Base-by-base conservation (phyloP, 92 coral and sea anemone genomes). In the Siderastrea radians region DNA sequence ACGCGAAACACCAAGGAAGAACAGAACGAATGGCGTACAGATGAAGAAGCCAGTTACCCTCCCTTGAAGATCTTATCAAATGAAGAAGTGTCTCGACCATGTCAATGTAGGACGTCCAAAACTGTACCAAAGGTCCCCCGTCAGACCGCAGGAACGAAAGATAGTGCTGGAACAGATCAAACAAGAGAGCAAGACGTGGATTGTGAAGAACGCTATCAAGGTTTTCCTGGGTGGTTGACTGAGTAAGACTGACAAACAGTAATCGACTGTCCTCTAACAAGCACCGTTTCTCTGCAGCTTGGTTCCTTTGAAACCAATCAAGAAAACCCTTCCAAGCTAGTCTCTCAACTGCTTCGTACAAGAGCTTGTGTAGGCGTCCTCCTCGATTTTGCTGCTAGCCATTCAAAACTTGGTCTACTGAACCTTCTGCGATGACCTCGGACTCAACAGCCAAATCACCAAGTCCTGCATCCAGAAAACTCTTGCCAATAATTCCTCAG, bases 281-380 rank as follows among this genome's bases (percentile, higher is more conserved):
- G 65, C 14, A 12, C 65, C 10, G 65, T 11, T 7, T 0, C 15
- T 60, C 65, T 12, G 65, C 65, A 60, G 1, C 65, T 60, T 60
- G 65, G 65, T 60, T 60, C 1, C 65, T 60, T 60, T 60, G 65
- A 60, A 60, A 4, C 65, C 65, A 60, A 60, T 0, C 15, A 11
- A 60, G 65, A 10, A 77, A 55, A 43, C 68, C 68, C 45, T 54
- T 77, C 82, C 88, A 84, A 7, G 81, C 70, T 16, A 84, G 50
- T 53, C 81, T 13, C 13, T 68, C 8, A 51, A 84, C 50, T 9
- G 88, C 78, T 72, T 84, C 81, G 43, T 84, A 84, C 3, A 84
- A 55, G 13, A 84, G 88, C 88, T 84, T 84, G 88, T 84, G 88
- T 1, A 84, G 70, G 49, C 82, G 69, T 50, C 57, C 66, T 1